These are phyloP conservation scores for Paramormyrops kingsleyae DNA, from an alignment of 2,113 vertebrate species.

Conservation along the genomic window DNA sequence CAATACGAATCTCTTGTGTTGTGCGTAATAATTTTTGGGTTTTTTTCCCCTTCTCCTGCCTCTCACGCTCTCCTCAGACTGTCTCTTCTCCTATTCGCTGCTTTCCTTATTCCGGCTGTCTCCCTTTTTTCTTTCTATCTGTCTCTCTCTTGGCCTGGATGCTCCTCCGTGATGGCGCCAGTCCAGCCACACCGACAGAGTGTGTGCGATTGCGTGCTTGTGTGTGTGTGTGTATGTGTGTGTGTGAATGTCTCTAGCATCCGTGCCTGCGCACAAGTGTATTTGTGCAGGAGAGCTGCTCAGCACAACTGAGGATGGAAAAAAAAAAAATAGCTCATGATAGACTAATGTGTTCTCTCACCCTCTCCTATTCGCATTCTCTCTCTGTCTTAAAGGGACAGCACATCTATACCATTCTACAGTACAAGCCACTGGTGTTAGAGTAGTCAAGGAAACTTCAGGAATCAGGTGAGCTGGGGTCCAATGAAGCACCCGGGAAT, in stretches of 20 bases:
- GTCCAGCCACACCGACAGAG: slow-evolving; percentile 13
- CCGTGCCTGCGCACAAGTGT: slow-evolving; percentile 1
- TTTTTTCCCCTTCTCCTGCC: slow-evolving; percentile 5
- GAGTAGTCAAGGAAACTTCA: slow-evolving; percentile 9
- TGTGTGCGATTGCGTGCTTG: background rate
- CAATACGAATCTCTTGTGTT: slow-evolving; percentile 27
- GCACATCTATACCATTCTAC: slow-evolving; percentile 2
- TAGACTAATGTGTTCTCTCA: slow-evolving; percentile 25
- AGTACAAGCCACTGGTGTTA: slow-evolving; percentile 7
- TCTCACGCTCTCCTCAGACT: slow-evolving; percentile 11
- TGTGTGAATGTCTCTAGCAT: background rate
- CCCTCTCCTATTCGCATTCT: background rate
- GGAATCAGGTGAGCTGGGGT: background rate
- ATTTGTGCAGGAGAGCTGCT: slow-evolving; percentile 16
- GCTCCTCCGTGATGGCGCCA: slow-evolving; percentile 38
- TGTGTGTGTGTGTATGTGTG: slow-evolving; percentile 2
- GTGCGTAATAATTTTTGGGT: background rate
- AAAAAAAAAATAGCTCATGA: slow-evolving; percentile 28
- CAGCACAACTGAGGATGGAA: slow-evolving; percentile 20
- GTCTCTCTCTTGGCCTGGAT: slow-evolving; percentile 22
- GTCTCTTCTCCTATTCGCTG: slow-evolving; percentile 4
- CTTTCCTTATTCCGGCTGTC: slow-evolving; percentile 2
- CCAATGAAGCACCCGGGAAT: background rate
- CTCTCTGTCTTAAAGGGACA: slow-evolving; percentile 25
- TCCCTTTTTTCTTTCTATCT: background rate